phyloP scores from a whole-genome alignment of 1,140 invertebrate genomes.

The Aphaenogaster floridana region DNA sequence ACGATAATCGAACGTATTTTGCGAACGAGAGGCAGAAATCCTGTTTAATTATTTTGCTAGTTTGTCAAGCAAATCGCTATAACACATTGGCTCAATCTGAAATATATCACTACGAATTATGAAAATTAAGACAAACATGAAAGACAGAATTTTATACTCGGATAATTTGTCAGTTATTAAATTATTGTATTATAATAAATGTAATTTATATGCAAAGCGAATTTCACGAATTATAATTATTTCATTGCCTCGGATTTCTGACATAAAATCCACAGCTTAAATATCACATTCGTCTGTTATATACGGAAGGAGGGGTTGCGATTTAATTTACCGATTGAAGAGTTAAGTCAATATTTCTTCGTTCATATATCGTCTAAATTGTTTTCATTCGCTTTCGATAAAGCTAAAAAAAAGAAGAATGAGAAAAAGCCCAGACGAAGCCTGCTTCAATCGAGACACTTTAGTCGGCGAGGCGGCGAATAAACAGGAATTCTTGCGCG shows the following conservation, averaged over 20 bases:
- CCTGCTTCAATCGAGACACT: constrained; percentile 53
- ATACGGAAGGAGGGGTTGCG: not conserved
- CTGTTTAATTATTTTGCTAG: constrained; percentile 10
- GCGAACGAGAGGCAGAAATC: not conserved
- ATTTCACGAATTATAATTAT: not conserved
- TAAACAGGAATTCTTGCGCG: constrained; percentile 57
- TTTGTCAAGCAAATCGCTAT: not conserved
- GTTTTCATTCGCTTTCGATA: constrained; percentile 33
- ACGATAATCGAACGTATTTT: constrained; percentile 8
- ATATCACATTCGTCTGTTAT: constrained; percentile 1
- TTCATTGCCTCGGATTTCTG: not conserved
- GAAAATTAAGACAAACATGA: not conserved
- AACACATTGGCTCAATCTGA: not conserved
- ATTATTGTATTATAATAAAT: not conserved
- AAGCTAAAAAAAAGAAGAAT: not conserved
- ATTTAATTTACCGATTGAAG: constrained; percentile 52
- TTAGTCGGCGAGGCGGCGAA: constrained; percentile 48
- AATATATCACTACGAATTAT: not conserved
- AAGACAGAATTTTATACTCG: not conserved
- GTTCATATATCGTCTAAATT: constrained; percentile 24
- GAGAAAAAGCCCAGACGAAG: not conserved
- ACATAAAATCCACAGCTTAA: constrained; percentile 7
- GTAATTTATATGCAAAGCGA: not conserved
- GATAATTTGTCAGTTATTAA: not conserved
- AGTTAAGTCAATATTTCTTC: constrained; percentile 49